Conservation (phyloP, 2,797 vertebrate species). For the Crenuchus spilurus region DNA sequence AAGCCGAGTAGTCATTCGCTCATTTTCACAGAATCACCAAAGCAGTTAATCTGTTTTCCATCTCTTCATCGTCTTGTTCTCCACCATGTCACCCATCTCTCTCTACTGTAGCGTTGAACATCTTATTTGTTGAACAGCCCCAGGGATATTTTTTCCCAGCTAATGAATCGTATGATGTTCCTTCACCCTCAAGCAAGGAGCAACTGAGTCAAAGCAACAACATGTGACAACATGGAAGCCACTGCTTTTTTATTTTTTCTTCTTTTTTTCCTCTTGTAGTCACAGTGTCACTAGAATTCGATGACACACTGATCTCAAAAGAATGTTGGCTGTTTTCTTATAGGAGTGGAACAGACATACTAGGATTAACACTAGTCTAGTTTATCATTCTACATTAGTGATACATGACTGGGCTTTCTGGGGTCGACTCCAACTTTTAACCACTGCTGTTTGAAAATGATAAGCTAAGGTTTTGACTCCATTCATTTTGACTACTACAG, state of each 20-base stretch:
- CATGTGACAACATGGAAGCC: constrained; percentile 43
- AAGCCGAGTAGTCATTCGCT: background rate
- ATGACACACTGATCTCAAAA: constrained; percentile 17
- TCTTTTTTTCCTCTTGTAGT: constrained; percentile 10
- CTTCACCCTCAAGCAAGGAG: constrained; percentile 51
- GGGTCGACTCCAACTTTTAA: no score
- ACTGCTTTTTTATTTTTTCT: background rate
- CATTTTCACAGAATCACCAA: background rate
- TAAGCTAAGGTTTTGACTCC: no score
- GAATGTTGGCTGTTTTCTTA: background rate
- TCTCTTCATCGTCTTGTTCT: constrained; percentile 37
- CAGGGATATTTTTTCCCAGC: constrained; percentile 50
- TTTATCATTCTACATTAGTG: background rate
- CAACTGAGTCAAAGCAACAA: constrained; percentile 47
- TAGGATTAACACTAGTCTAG: background rate
- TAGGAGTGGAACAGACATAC: background rate
- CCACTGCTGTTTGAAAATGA: no score
- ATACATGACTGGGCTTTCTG: no score
- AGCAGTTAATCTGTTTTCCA: constrained; percentile 25
- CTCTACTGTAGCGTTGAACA: constrained; percentile 22
- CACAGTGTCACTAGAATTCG: constrained; percentile 7
- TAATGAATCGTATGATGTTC: constrained; percentile 58
- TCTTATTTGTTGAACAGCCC: constrained; percentile 49
- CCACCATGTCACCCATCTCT: constrained; percentile 35
- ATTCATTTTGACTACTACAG: no score